Evolutionary conservation across 2,888 invertebrate species (phyloP).

Genomic region (Pyrochroa serraticornis): DNA sequence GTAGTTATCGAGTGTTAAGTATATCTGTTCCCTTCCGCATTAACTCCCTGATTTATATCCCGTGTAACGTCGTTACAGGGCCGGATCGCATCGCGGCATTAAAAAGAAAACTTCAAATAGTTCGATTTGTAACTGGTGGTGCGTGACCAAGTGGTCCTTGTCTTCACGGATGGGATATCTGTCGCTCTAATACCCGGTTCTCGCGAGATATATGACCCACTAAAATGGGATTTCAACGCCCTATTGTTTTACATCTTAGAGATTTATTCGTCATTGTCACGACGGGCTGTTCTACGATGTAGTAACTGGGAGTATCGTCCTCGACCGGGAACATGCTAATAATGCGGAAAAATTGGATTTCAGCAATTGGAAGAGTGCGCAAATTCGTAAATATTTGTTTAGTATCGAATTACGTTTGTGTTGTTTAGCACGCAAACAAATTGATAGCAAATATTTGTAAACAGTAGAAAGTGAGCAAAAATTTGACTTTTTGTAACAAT

Average conservation of each 20-base stretch:
- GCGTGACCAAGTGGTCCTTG: constrained; percentile 28
- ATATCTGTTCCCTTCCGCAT: constrained; percentile 46
- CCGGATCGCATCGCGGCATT: constrained; percentile 18
- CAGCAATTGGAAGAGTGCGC: too few relatives aligned
- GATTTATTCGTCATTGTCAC: constrained; percentile 36
- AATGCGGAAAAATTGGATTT: background rate
- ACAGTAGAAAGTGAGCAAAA: too few relatives aligned
- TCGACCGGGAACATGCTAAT: background rate
- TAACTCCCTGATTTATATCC: constrained; percentile 44
- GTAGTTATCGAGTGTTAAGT: constrained; percentile 50
- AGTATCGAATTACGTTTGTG: too few relatives aligned
- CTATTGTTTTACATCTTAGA: constrained; percentile 37
- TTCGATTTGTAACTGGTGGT: constrained; percentile 26
- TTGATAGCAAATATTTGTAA: too few relatives aligned
- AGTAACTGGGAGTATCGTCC: background rate
- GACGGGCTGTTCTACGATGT: constrained; percentile 1
- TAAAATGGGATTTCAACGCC: constrained; percentile 38
- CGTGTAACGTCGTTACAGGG: constrained; percentile 16
- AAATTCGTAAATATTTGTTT: too few relatives aligned
- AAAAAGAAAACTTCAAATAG: constrained; percentile 13
- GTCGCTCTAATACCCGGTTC: constrained; percentile 21
- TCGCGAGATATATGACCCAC: constrained; percentile 34
- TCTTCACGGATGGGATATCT: constrained; percentile 23
- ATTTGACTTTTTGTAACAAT: too few relatives aligned
- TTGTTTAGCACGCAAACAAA: too few relatives aligned